These are phyloP conservation scores for Oreochromis aureus DNA, from an alignment of 2,113 vertebrate genomes.

Conservation along the genomic window DNA sequence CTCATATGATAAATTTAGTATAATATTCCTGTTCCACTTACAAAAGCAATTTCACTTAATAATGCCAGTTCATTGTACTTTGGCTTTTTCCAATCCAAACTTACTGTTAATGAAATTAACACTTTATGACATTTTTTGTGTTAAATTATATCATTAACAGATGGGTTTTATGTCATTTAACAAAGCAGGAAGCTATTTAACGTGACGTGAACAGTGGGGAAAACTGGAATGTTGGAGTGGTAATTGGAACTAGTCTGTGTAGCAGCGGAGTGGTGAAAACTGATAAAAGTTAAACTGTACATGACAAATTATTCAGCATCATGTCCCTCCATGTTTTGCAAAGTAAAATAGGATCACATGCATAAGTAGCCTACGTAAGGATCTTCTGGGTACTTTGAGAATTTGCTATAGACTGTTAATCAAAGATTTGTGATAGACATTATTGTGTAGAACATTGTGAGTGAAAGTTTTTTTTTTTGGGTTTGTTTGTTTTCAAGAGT, in stretches of 20 bases:
- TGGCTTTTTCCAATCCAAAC: background rate
- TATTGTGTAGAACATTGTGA: background rate
- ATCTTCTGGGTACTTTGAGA: background rate
- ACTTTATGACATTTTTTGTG: background rate
- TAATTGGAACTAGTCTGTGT: background rate
- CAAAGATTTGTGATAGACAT: background rate
- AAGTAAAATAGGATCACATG: background rate
- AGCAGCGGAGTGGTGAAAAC: background rate
- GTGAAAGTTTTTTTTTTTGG: background rate
- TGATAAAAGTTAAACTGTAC: background rate
- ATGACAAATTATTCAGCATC: background rate
- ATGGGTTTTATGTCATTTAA: background rate
- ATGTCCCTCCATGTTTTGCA: background rate
- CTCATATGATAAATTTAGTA: background rate
- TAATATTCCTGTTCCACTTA: background rate
- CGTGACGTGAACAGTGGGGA: background rate
- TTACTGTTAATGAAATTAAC: background rate
- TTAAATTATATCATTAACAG: background rate
- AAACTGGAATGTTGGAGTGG: background rate
- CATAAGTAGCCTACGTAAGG: background rate
- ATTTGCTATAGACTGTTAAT: background rate
- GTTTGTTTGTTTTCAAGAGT: background rate
- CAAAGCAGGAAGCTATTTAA: background rate
- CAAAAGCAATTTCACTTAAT: background rate
- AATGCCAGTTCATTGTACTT: background rate